Evolutionary conservation across 2,797 vertebrate genomes (phyloP).

Genomic region (Spinus pinus): DNA sequence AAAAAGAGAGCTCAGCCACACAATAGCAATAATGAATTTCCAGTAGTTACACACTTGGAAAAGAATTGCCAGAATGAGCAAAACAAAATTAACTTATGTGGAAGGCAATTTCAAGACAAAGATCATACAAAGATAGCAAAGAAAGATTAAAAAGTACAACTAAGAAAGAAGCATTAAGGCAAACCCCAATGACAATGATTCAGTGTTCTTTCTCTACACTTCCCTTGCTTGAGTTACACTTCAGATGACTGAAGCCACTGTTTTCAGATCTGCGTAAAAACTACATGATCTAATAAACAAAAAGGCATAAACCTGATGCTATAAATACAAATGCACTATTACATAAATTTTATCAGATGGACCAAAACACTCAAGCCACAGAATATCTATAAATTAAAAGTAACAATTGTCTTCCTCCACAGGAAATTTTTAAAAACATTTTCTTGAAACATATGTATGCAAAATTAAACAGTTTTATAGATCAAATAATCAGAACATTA

Average conservation of each 20-base stretch:
- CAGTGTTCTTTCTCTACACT: not conserved
- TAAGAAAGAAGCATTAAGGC: not conserved
- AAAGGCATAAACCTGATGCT: not conserved
- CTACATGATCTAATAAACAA: not conserved
- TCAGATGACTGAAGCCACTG: not conserved
- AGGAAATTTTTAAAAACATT: not conserved
- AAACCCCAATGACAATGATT: not conserved
- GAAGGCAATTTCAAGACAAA: not conserved
- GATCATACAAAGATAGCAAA: not conserved
- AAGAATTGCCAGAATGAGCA: not conserved
- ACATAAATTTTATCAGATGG: not conserved
- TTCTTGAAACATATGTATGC: not conserved
- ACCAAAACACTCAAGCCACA: not conserved
- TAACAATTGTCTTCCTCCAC: not conserved
- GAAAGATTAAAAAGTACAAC: not conserved
- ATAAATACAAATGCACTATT: not conserved
- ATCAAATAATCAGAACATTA: not conserved
- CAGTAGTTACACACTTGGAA: not conserved
- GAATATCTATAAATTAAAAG: not conserved
- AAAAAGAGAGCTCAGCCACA: not conserved
- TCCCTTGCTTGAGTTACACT: not conserved
- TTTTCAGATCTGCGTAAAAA: not conserved
- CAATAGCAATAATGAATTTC: not conserved
- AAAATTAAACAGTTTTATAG: not conserved
- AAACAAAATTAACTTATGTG: not conserved